Conservation (phyloP, 2,113 vertebrate species). For the Oxyura jamaicensis region DNA sequence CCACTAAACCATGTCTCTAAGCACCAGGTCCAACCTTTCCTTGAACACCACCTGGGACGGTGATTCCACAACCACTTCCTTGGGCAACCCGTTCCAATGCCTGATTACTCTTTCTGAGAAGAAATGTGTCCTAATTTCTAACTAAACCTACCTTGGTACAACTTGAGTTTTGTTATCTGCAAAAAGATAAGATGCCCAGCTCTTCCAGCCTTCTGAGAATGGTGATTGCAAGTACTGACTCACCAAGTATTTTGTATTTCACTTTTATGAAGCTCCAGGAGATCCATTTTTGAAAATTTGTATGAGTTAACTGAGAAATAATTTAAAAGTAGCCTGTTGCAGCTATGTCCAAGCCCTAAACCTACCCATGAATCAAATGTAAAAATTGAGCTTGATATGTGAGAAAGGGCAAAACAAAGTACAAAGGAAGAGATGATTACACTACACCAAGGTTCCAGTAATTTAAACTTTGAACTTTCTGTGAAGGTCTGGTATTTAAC, state of each 20-base stretch:
- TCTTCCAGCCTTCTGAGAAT: not conserved
- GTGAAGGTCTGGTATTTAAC: slow-evolving; percentile 15
- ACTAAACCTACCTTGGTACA: too few relatives aligned
- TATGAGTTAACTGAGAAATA: not conserved
- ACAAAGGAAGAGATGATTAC: not conserved
- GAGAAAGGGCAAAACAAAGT: not conserved
- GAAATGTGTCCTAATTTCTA: too few relatives aligned
- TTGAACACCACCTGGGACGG: too few relatives aligned
- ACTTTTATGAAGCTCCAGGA: not conserved
- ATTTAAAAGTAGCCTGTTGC: not conserved
- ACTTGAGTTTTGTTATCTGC: too few relatives aligned
- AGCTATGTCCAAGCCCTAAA: not conserved
- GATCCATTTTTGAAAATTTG: not conserved
- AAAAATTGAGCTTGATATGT: not conserved
- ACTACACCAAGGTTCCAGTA: not conserved
- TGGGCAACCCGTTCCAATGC: too few relatives aligned
- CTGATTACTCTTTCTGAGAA: too few relatives aligned
- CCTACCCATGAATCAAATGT: not conserved
- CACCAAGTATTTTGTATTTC: not conserved
- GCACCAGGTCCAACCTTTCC: too few relatives aligned
- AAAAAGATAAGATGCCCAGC: too few relatives aligned
- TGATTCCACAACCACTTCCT: too few relatives aligned
- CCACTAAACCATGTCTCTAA: too few relatives aligned
- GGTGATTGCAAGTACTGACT: not conserved
- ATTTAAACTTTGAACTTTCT: not conserved